These are phyloP conservation scores for Belgica antarctica DNA, from an alignment of 2,888 invertebrate species.

Conservation along the genomic window DNA sequence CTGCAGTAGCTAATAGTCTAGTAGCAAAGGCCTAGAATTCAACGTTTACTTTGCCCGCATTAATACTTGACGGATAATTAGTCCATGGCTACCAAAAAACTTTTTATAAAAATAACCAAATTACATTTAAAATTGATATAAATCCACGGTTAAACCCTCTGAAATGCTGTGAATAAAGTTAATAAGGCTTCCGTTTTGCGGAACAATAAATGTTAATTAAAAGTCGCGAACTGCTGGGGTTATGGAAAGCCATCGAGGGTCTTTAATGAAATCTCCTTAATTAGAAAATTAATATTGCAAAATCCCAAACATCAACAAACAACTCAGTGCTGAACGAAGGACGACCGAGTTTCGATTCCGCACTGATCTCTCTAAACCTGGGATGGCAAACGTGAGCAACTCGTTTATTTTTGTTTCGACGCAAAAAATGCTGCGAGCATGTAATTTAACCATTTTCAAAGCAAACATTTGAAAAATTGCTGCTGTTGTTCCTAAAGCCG, in stretches of 20 bases:
- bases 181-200: neutral
- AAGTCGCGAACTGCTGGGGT: neutral
- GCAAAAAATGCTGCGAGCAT: slow-evolving; percentile 35
- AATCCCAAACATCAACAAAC: slow-evolving; percentile 41
- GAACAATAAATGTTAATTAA: slow-evolving; percentile 24
- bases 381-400: neutral
- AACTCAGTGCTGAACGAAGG: slow-evolving; percentile 10
- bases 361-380: slow-evolving; percentile 35
- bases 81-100: no score
- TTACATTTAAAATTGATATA: no score
- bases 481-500: slow-evolving; percentile 15
- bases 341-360: no score
- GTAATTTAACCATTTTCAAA: slow-evolving; percentile 41
- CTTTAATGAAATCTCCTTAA: slow-evolving; percentile 32
- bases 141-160: no score
- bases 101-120: no score
- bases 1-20: no score
- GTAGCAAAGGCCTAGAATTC: no score
- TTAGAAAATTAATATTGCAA: slow-evolving; percentile 44
- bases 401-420: neutral
- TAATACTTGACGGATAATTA: no score
- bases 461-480: slow-evolving; percentile 29
- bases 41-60: no score
- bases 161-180: no score
- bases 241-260: neutral